Conservation (phyloP, 2,113 vertebrate species). For the Paedocypris sp. region DNA sequence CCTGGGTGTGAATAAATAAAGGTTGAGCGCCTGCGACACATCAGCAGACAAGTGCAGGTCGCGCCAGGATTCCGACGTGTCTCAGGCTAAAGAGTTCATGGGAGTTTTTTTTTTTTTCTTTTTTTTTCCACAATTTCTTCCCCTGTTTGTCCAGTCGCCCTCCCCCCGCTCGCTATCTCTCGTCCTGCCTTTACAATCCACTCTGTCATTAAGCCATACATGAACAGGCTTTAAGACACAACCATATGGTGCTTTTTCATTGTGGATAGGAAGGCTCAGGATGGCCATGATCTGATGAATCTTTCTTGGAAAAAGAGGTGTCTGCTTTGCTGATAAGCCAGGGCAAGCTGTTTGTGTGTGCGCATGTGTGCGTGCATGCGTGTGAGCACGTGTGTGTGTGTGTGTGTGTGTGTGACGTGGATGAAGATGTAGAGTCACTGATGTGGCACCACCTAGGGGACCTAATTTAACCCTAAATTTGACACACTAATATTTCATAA, state of each 20-base stretch:
- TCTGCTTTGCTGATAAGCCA: constrained; percentile 38
- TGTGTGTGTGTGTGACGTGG: constrained; percentile 3
- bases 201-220: constrained; percentile 64
- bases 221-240: constrained; percentile 62
- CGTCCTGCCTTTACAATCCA: constrained; percentile 52
- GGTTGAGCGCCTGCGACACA: background rate
- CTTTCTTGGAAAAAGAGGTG: constrained; percentile 48
- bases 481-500: too few species aligned
- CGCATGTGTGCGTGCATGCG: constrained; percentile 1
- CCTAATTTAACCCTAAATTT: constrained; percentile 3
- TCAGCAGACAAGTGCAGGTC: background rate
- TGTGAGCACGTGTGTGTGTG: background rate
- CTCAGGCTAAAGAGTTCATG: constrained; percentile 62
- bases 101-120: constrained; percentile 48
- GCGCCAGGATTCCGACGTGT: too few species aligned
- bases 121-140: background rate
- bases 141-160: background rate
- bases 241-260: constrained; percentile 56
- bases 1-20: too few species aligned
- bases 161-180: constrained; percentile 40
- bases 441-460: constrained; percentile 38
- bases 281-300: constrained; percentile 52
- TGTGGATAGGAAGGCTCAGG: constrained; percentile 49
- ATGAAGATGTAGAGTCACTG: constrained; percentile 20
- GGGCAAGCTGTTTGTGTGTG: constrained; percentile 1